Evolutionary conservation across 2,888 invertebrate species (phyloP), one percentile per base, ranked within the genome.

Genomic region (Scaptomyza caliginosa): DNA sequence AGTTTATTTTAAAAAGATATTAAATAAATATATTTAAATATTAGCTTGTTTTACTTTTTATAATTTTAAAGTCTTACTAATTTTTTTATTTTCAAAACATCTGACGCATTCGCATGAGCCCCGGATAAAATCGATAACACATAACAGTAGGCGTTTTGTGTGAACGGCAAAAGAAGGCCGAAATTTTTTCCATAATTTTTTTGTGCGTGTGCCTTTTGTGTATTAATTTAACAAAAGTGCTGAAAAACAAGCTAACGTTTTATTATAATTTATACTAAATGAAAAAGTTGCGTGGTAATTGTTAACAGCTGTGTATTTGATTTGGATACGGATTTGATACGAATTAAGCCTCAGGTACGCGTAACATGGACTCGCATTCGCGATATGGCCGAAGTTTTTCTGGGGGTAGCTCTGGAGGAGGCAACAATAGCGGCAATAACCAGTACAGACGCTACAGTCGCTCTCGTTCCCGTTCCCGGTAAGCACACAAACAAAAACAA

Each of bases 381-480:
- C 88, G 90, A 5, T 89, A 88, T 77, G 81, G 82, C 30, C 77
- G 81, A 45, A 65, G 71, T 49, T 74, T 72, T 63, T 85, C 87
- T 38, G 77, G 84, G 4, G 74, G 67, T 24, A 68, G 63, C 19
- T 56, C 73, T n/a, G 66, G 71, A 0, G 59, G 54, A 0, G 77
- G 62, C 24, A 77, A 32, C 42, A 77, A 58, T 23, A 68, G 77
- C 60, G 56, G 85, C 5, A 77, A 88, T 30, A 77, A 87, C 26
- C 89, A 89, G 26, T 88, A 89, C 58, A 81, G 89, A 17, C 88
- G 90, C 16, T 89, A 90, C 30, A 90, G 91, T 59, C 83, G 91
- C 23, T 91, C 91, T 21, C 89, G 91, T 21, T 91, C 91, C 17
- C 86, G 90, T 23, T 91, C 91, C 38, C 79, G 76, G 75, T 81